These are phyloP conservation scores for Drosophila subsilvestris DNA, from an alignment of 2,888 invertebrate species.

Conservation along the genomic window DNA sequence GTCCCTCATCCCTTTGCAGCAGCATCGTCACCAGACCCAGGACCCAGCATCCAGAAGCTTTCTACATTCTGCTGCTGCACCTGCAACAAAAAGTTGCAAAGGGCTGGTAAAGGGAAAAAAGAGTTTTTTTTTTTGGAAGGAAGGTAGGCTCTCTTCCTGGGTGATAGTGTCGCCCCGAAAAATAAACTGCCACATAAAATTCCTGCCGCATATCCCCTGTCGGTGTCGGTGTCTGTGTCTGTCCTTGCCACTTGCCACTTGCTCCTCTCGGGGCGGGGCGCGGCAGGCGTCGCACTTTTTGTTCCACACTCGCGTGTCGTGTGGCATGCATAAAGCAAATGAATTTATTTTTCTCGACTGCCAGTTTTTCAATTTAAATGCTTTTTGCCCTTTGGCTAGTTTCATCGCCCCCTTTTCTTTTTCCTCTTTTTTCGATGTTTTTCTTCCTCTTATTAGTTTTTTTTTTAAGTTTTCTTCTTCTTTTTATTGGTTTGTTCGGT, in stretches of 20 bases:
- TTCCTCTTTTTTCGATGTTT: conserved; percentile 12
- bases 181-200: conserved; percentile 78
- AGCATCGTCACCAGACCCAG: conserved; percentile 70
- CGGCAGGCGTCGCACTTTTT: conserved; percentile 4
- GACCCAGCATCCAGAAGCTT: conserved; percentile 19
- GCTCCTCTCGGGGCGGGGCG: not conserved
- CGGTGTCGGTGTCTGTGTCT: conserved; percentile 20
- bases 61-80: conserved; percentile 4
- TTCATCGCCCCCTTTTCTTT: conserved; percentile 15
- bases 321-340: conserved; percentile 69
- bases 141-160: conserved; percentile 29
- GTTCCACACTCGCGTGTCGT: conserved; percentile 34
- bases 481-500: conserved; percentile 35
- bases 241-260: conserved; percentile 38
- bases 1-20: conserved; percentile 31
- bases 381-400: conserved; percentile 41
- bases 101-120: not conserved
- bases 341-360: conserved; percentile 61
- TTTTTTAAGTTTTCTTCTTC: conserved; percentile 26
- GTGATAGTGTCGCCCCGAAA: conserved; percentile 70
- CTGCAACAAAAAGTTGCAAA: not conserved
- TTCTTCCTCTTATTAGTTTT: conserved; percentile 9
- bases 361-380: conserved; percentile 70
- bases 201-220: conserved; percentile 65
- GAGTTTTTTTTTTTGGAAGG: conserved; percentile 5